Percentiles rank a stretch among this genome's conserved stretches.
Conservation (phyloP, 2,888 invertebrate species). For the Leptinotarsa juncta region DNA sequence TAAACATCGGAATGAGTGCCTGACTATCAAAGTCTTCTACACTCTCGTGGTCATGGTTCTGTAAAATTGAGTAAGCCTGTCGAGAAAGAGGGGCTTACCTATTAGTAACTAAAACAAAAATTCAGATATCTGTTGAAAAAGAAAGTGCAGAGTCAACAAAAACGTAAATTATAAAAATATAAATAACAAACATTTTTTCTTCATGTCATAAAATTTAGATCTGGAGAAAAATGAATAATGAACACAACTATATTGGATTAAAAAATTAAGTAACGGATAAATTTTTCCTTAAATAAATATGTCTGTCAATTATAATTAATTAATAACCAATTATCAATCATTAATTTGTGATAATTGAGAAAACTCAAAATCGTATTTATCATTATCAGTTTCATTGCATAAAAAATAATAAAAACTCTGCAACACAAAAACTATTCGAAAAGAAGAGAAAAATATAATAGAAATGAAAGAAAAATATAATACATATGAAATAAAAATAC, state of each 20-base stretch:
- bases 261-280: conserved; percentile 13
- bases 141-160: conserved; percentile 32
- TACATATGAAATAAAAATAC: conserved; percentile 42
- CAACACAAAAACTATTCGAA: conserved; percentile 26
- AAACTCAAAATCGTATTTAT: too few relatives aligned
- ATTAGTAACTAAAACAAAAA: conserved; percentile 39
- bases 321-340: too few relatives aligned
- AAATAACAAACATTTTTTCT: too few relatives aligned
- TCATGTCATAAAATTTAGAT: too few relatives aligned
- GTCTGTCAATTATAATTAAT: too few relatives aligned
- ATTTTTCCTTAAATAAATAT: neutral
- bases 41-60: conserved; percentile 20
- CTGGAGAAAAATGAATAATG: neutral
- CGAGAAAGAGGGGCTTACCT: conserved; percentile 36
- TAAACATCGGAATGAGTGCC: conserved; percentile 47
- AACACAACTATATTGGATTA: neutral
- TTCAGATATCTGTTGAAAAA: conserved; percentile 25
- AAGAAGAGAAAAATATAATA: conserved; percentile 38
- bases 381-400: too few relatives aligned
- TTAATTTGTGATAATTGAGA: too few relatives aligned
- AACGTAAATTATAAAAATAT: too few relatives aligned
- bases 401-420: conserved; percentile 17
- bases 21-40: conserved; percentile 21
- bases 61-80: conserved; percentile 32
- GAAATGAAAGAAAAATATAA: conserved; percentile 41